Base-by-base conservation (phyloP, 2,888 invertebrate species). In the Omphaloscelis lunosa region DNA sequence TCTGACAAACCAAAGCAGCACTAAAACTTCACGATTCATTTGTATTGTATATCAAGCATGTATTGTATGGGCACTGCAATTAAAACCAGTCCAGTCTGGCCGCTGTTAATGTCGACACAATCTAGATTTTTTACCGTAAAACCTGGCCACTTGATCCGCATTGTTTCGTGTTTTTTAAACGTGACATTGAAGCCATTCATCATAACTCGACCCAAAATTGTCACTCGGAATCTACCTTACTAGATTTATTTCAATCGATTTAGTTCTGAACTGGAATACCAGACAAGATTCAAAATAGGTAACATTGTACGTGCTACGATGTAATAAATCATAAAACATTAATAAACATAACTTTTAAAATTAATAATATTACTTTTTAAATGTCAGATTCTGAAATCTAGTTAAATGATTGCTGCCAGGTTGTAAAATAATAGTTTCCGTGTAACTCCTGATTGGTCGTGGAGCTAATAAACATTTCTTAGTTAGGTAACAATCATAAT, bases 101-200 rank as follows among this genome's bases (percentile, higher is more conserved):
- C 15, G 17, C 29, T n/a, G 27, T 61, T 41, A 66, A 70, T 53
- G 45, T 45, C 27, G 74, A 20, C n/a, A 58, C 70, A 71, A 75
- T 81, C 67, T 67, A 67, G 65, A 53, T 58, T 70, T 69, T 71
- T 56, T 45, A 29, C 48, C 65, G 48, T 45, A 34, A 45, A 80
- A 58, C 69, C 61, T 80, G 66, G 12, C 53, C n/a, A 45, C 12
- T 66, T 53, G 51, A 82, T 81, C 85, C 76, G 82, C 82, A 85
- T 85, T 83, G 76, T 82, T 85, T 62, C 72, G 53, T 53, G 68
- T 81, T 84, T 80, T 80, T 76, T 23, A 51, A 81, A 62, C 59
- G 20, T 29, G 53, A 65, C 29, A 34, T 51, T 67, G 29, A 23
- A 69, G 58, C 66, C 66, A 69, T 77, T 77, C 67, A 48, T 84